These are phyloP conservation scores for Pocillopora grandis DNA, from an alignment of 92 coral and sea anemone genomes.

Conservation along the genomic window DNA sequence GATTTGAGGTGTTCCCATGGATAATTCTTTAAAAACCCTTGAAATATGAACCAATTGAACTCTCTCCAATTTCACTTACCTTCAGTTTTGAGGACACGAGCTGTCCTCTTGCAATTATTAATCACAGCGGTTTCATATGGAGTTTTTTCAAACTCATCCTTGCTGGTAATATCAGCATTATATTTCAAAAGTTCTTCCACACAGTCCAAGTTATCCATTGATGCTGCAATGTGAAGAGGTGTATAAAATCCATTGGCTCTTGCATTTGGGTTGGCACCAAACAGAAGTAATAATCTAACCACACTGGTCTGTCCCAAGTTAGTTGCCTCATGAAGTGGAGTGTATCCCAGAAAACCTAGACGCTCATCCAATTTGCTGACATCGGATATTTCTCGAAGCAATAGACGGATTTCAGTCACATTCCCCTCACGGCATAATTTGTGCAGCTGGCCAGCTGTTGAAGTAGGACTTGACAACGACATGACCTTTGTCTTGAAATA, in stretches of 20 bases:
- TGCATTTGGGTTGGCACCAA: constrained; percentile 92
- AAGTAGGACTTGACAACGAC: constrained; percentile 46
- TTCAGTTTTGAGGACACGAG: constrained; percentile 82
- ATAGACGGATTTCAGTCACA: constrained; percentile 57
- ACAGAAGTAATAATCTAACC: constrained; percentile 75
- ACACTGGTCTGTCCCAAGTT: constrained; percentile 71
- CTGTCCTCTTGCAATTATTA: constrained; percentile 71
- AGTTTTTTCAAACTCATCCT: constrained; percentile 90
- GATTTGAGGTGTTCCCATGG: no score
- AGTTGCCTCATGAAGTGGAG: constrained; percentile 89
- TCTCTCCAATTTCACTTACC: constrained; percentile 54
- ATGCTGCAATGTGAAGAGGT: constrained; percentile 93
- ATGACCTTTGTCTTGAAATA: constrained; percentile 3
- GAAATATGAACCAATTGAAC: background rate
- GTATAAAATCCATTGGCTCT: constrained; percentile 95
- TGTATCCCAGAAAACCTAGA: constrained; percentile 91
- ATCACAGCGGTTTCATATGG: constrained; percentile 90
- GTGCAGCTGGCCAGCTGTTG: constrained; percentile 67
- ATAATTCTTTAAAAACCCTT: no score
- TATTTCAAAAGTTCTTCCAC: constrained; percentile 77
- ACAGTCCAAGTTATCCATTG: constrained; percentile 81
- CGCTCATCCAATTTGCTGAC: constrained; percentile 73
- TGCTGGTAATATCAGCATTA: constrained; percentile 72
- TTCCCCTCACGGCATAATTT: constrained; percentile 80
- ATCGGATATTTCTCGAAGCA: constrained; percentile 55